These are phyloP conservation scores for Erinaceus europaeus DNA, from an alignment of 2,113 vertebrate genomes.

Conservation along the genomic window DNA sequence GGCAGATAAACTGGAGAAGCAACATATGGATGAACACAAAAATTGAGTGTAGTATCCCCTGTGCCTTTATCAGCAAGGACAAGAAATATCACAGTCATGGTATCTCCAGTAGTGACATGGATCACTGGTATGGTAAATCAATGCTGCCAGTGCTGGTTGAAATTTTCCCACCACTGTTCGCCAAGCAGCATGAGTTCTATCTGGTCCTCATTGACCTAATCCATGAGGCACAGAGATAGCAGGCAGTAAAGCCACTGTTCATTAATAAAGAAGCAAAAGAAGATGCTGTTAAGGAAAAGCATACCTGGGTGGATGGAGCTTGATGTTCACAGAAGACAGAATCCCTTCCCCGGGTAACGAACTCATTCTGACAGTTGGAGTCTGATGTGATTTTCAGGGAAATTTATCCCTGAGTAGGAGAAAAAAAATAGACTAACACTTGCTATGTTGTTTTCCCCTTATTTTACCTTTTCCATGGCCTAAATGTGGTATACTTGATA, in stretches of 20 bases:
- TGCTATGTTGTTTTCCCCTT: background rate
- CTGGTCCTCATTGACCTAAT: accelerated
- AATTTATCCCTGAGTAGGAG: background rate
- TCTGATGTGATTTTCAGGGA: background rate
- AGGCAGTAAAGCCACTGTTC: background rate
- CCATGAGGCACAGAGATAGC: accelerated
- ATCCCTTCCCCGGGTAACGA: background rate
- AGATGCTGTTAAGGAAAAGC: background rate
- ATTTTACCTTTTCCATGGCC: background rate
- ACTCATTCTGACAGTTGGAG: background rate
- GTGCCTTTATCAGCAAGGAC: constrained; percentile 58
- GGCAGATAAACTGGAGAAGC: constrained; percentile 71
- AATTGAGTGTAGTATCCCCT: constrained; percentile 50
- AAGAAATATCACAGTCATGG: too few relatives aligned
- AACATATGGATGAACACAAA: constrained; percentile 76
- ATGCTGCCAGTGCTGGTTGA: background rate
- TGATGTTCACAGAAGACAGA: background rate
- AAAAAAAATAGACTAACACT: background rate
- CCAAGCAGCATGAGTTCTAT: accelerated
- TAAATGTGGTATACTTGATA: background rate
- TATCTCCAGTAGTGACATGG: too few relatives aligned
- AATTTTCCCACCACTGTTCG: background rate
- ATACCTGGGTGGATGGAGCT: background rate
- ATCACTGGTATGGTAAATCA: constrained; percentile 61
- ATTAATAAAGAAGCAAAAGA: background rate